phyloP scores from a whole-genome alignment of 2,797 vertebrate species.

The Triplophysa bombifrons region DNA sequence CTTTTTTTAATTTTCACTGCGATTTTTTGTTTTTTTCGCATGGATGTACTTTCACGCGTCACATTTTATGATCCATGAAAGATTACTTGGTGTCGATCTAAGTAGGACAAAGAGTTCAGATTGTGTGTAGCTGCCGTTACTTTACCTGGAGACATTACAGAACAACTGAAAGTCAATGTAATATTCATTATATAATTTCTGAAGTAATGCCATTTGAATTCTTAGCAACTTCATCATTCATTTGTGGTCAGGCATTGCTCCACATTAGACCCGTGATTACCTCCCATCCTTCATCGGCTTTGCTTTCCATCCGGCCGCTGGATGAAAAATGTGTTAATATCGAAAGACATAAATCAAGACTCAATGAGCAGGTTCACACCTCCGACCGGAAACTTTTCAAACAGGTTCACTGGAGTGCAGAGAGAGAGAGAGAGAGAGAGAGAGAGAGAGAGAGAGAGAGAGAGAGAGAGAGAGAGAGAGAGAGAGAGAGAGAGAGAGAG shows the following conservation, averaged over 20 bases:
- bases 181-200: slow-evolving; percentile 52
- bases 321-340: slow-evolving; percentile 62
- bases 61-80: background rate
- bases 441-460: slow-evolving; percentile 7
- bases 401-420: slow-evolving; percentile 25
- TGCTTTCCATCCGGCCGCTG: slow-evolving; percentile 47
- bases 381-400: slow-evolving; percentile 41
- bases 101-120: background rate
- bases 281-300: slow-evolving; percentile 59
- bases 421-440: slow-evolving; percentile 19
- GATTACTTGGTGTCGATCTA: background rate
- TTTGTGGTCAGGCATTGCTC: slow-evolving; percentile 53
- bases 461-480: too few relatives aligned
- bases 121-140: background rate
- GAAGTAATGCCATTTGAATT: slow-evolving; percentile 54
- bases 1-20: too few relatives aligned
- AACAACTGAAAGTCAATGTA: slow-evolving; percentile 53
- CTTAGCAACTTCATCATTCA: slow-evolving; percentile 60
- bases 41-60: too few relatives aligned
- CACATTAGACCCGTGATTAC: slow-evolving; percentile 62
- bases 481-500: too few relatives aligned
- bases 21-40: background rate
- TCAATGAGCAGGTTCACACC: slow-evolving; percentile 54
- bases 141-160: slow-evolving; percentile 51
- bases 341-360: slow-evolving; percentile 62